Percentiles rank a stretch among this genome's conserved stretches.
Conservation (phyloP, 2,113 vertebrate genomes). For the Pristiophorus japonicus region DNA sequence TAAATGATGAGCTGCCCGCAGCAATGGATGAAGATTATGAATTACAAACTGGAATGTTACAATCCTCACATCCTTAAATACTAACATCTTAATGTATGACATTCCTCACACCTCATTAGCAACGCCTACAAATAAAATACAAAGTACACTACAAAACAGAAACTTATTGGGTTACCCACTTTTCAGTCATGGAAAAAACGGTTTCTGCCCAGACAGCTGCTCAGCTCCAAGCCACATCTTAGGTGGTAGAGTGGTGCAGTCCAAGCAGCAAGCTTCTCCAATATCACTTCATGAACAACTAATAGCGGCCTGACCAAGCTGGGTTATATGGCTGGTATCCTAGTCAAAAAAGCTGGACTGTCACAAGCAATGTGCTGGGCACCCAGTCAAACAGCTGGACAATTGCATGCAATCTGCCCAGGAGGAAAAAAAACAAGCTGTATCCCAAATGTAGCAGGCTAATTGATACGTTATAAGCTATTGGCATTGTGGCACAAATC, state of each 20-base stretch:
- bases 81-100: background rate
- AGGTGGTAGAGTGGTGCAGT: too few species aligned
- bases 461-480: background rate
- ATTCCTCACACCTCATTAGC: slow-evolving; percentile 25
- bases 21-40: background rate
- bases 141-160: background rate
- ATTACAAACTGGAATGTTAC: slow-evolving; percentile 30
- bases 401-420: background rate
- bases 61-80: slow-evolving; percentile 22
- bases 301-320: too few species aligned
- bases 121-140: background rate
- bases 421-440: background rate
- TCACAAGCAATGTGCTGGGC: background rate
- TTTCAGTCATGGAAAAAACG: background rate
- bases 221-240: background rate
- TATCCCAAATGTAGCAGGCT: background rate
- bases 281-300: background rate
- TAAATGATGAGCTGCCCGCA: slow-evolving; percentile 10
- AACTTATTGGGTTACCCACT: background rate
- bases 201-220: background rate
- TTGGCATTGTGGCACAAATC: background rate
- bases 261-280: background rate
- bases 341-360: background rate
- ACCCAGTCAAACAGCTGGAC: background rate
- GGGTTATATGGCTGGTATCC: too few species aligned